Evolutionary conservation across 2,113 vertebrate species (phyloP), one percentile per base, ranked within the genome.

Genomic region (Zapus hudsonius): DNA sequence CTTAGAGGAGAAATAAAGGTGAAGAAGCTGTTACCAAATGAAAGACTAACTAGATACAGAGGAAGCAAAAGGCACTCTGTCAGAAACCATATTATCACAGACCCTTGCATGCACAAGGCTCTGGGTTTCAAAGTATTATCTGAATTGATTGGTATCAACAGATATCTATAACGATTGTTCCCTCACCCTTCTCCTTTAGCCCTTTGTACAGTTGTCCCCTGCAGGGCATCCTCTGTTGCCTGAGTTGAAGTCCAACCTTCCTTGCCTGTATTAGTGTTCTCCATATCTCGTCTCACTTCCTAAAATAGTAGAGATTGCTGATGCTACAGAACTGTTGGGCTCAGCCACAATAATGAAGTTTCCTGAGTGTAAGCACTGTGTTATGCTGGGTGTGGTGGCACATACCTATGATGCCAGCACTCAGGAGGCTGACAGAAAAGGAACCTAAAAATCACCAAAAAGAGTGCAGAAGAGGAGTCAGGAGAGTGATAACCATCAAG

Each of bases 221-320:
- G 64, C 63, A n/a, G 36, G 31, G 10, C 36, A 33, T 89, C 88
- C 66, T 17, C 19, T 59, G 72, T 55, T 36, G 40, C 84, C 13
- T 70, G n/a, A 84, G 6, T 25, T 95, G 75, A 90, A 93, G 81
- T 84, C 25, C 52, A 16, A 86, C 79, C 87, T 91, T 91, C 64
- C 40, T 86, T 82, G 63, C 40, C 75, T 81, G 3, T 6, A 16
- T 42, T 61, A 5, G 12, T 89, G 72, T 89, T 75, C 88, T 84
- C 44, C 61, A 69, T 36, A 61, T 29, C 4, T 66, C 66, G 94
- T 89, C 87, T 74, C 4, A 73, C 31, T n/a, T 73, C 31, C 40
- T 84, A 25, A 92, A 79, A 84, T 61, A 84, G 20, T 64, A 25
- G 27, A 19, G 73, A 47, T 67, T 33, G 2, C 47, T 33, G 80